Evolutionary conservation across 2,888 invertebrate genomes (phyloP), one percentile per base, ranked within the genome.

Genomic region (Patella caerulea): DNA sequence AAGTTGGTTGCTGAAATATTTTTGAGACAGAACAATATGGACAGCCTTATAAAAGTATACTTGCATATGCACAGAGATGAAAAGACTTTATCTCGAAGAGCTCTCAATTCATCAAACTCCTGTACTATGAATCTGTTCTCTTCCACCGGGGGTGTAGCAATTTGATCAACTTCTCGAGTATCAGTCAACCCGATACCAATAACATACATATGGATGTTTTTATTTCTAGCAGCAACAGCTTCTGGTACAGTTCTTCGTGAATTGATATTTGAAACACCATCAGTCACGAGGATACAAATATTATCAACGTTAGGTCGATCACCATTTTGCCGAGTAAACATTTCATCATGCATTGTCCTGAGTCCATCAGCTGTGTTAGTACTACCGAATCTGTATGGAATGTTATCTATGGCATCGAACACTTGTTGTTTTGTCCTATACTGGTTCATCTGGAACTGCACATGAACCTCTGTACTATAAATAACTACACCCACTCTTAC

Each of bases 211-310:
- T 82, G 83, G 29, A 85, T 84, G 24, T 79, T 81, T 34, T 77
- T 79, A 29, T 73, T 79, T 55, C 82, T 59, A 5, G 83, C 84
- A 9, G 9, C 24, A 15, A 80, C 81, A 4, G 88, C 89, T 74
- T 87, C 86, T 14, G 83, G 82, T 15, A 87, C 82, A 5, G 88
- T 88, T 70, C 82, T 76, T n/a, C 75, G 59, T 54, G 85, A 83
- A 78, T 88, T 84, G 55, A 87, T 83, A 81, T 89, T 88, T 11
- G 89, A 89, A 71, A 87, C 81, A 71, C 86, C 86, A 74, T 89
- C 88, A 56, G 89, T 88, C 74, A 89, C 79, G n/a, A 89, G 71
- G 24, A 89, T 81, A 34, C 81, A 84, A 19, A 86, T 79, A 78
- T 88, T 86, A 12, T 79, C 82, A 4, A 83, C 85, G 34, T 77